Conservation (phyloP, 1,140 invertebrate species). For the Phenacoccus solenopsis region DNA sequence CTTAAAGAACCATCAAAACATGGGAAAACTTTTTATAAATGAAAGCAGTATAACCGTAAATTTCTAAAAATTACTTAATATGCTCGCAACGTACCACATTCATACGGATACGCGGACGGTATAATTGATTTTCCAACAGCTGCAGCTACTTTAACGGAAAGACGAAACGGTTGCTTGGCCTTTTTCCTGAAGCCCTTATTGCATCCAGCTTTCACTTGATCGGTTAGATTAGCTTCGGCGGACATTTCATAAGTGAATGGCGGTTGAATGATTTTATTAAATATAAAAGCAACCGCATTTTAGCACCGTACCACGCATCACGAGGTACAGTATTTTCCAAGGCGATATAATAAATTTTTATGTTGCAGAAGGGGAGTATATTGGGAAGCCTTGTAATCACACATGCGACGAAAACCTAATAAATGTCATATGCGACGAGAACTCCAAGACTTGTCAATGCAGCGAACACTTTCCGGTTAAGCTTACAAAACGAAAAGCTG, state of each 20-base stretch:
- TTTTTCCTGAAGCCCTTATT: background rate
- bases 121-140: slow-evolving; percentile 1
- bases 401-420: slow-evolving; percentile 53
- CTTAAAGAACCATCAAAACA: background rate
- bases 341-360: slow-evolving; percentile 13
- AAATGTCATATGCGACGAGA: slow-evolving; percentile 60
- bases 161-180: background rate
- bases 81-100: background rate
- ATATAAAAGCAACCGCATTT: background rate
- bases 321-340: background rate
- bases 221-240: background rate
- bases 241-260: background rate
- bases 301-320: background rate
- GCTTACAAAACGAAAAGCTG: slow-evolving; percentile 50
- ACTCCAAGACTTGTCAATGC: slow-evolving; percentile 54
- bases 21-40: no score
- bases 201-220: background rate
- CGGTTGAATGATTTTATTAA: background rate
- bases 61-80: background rate
- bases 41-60: background rate
- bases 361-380: slow-evolving; percentile 47
- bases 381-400: slow-evolving; percentile 61
- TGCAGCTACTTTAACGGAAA: background rate
- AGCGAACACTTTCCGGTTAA: slow-evolving; percentile 62
- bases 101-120: background rate